These are phyloP conservation scores for Eufriesea mexicana DNA, from an alignment of 1,140 invertebrate species.

Conservation along the genomic window DNA sequence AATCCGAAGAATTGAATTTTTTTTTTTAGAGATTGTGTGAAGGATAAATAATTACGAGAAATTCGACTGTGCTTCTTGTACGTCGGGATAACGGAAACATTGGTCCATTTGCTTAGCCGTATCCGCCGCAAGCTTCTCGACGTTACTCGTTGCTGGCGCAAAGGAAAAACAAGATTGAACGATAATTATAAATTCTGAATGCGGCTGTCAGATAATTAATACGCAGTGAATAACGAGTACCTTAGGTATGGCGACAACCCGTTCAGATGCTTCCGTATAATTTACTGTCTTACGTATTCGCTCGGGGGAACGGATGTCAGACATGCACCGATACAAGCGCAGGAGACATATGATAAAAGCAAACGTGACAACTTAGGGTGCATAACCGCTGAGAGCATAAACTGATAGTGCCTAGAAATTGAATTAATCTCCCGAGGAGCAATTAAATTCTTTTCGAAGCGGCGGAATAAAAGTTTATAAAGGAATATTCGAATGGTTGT, in stretches of 20 bases:
- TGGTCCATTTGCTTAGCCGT: no score
- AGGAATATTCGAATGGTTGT: background rate
- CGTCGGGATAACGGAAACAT: no score
- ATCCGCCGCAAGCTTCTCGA: background rate
- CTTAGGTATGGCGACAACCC: conserved; percentile 20
- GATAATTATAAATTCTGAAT: conserved; percentile 11
- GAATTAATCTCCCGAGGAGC: background rate
- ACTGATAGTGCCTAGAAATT: background rate
- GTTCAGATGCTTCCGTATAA: conserved; percentile 33
- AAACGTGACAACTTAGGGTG: conserved; percentile 14
- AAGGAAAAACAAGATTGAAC: background rate
- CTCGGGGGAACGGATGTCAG: conserved; percentile 25
- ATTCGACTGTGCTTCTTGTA: no score
- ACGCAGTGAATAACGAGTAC: conserved; percentile 18
- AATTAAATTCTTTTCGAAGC: background rate
- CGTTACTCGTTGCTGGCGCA: background rate
- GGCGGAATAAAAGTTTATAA: background rate
- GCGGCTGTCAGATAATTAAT: conserved; percentile 33
- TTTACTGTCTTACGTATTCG: conserved; percentile 27
- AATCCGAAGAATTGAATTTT: no score
- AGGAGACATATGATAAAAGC: conserved; percentile 19
- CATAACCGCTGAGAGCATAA: background rate
- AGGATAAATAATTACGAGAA: no score
- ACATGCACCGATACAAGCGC: background rate
- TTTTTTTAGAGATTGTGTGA: no score